Evolutionary conservation across 2,888 invertebrate species (phyloP).

Genomic region (Sicus ferrugineus): DNA sequence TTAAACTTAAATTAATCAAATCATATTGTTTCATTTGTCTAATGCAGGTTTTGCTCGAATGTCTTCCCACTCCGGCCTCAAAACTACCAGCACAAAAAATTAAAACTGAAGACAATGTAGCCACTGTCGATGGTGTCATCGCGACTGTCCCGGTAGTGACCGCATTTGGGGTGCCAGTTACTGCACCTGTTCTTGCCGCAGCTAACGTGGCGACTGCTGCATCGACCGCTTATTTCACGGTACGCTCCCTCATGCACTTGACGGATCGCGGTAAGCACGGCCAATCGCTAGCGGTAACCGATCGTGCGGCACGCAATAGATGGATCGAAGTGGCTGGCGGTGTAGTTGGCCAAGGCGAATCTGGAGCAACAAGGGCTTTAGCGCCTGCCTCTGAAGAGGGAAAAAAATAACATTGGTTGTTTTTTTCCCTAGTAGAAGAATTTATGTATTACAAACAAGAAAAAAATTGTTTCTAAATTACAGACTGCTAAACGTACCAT

Average conservation of each 20-base stretch:
- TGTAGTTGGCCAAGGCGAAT: conserved; percentile 47
- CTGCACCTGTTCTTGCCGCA: conserved; percentile 47
- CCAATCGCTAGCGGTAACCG: conserved; percentile 49
- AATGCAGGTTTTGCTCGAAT: conserved; percentile 49
- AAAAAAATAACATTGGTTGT: too few species aligned
- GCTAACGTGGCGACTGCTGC: conserved; percentile 44
- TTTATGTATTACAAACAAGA: background rate
- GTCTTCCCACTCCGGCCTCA: conserved; percentile 48
- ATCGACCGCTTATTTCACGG: conserved; percentile 47
- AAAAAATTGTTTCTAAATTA: background rate
- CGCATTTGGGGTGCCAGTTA: conserved; percentile 43
- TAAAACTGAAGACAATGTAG: conserved; percentile 46
- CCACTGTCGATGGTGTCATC: conserved; percentile 46
- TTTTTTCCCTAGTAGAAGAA: too few species aligned
- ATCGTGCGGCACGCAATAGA: conserved; percentile 50
- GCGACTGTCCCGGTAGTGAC: conserved; percentile 41
- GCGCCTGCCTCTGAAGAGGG: conserved; percentile 47
- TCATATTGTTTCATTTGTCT: too few species aligned
- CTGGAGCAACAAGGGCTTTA: conserved; percentile 49
- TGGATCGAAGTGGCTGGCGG: conserved; percentile 54
- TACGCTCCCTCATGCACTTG: conserved; percentile 49
- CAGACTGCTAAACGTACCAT: conserved; percentile 45
- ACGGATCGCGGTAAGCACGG: conserved; percentile 53
- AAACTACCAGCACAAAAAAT: conserved; percentile 39
- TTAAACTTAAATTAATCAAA: too few species aligned